phyloP scores from a whole-genome alignment of 2,113 vertebrate genomes.

The Brachypodius melanocephalos region DNA sequence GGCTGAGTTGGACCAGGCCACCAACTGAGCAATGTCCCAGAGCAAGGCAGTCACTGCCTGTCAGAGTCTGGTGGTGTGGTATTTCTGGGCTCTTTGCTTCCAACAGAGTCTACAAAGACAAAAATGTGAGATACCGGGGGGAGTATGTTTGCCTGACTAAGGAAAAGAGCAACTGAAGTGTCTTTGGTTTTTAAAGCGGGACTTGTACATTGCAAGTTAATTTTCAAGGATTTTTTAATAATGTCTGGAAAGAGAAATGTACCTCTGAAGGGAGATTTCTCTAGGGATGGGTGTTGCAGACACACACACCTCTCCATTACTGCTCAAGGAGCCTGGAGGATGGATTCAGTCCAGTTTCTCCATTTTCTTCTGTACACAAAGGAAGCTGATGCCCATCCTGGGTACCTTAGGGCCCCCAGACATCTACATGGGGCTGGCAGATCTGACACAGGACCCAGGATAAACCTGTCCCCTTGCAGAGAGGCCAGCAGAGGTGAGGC shows the following conservation, averaged over 20 bases:
- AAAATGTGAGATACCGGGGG: not conserved
- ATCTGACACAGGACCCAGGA: fast-evolving
- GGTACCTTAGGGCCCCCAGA: not conserved
- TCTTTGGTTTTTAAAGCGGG: not conserved
- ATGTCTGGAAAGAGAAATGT: not conserved
- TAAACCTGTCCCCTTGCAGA: not conserved
- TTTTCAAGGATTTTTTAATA: not conserved
- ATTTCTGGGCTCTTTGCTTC: not conserved
- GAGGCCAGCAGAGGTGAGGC: not conserved
- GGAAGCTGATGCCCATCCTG: not conserved
- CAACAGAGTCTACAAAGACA: not conserved
- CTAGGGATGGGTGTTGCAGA: not conserved
- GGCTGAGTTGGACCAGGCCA: not conserved
- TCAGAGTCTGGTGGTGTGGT: not conserved
- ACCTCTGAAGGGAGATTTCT: not conserved
- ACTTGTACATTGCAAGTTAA: not conserved
- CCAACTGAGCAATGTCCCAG: not conserved
- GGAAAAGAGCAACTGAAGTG: not conserved
- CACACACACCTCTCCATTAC: not conserved
- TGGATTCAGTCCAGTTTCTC: not conserved
- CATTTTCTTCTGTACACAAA: not conserved
- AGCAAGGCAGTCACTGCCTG: not conserved
- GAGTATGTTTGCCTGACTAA: not conserved
- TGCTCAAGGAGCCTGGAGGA: not conserved
- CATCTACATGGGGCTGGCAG: not conserved